Evolutionary conservation across 2,113 vertebrate species (phyloP).

Genomic region (Campylomormyrus tamandua): DNA sequence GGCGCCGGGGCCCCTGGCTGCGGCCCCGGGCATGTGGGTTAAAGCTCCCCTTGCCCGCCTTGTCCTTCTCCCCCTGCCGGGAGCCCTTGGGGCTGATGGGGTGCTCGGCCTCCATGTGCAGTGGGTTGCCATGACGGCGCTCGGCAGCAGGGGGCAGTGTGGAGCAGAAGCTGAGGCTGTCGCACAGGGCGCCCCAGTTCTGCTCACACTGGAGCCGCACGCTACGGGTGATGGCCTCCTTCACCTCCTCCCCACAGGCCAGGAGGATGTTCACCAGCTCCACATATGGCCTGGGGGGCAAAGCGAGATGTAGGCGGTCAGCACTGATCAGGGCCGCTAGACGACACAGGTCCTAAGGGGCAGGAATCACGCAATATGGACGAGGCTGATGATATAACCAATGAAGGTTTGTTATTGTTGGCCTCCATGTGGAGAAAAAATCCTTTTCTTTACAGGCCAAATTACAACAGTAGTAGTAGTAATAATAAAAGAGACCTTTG

Average conservation of each 20-base stretch:
- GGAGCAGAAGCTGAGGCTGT: conserved; percentile 86
- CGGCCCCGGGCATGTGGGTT: conserved; percentile 61
- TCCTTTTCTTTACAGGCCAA: background rate
- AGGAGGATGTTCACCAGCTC: conserved; percentile 91
- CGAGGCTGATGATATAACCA: background rate
- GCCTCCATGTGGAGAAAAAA: background rate
- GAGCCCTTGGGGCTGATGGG: conserved; percentile 34
- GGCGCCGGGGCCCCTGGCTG: conserved; percentile 62
- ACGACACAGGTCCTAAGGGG: background rate
- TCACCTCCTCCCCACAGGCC: conserved; percentile 88
- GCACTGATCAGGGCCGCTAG: background rate
- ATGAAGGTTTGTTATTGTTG: background rate
- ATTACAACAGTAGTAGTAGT: background rate
- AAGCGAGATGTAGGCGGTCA: background rate
- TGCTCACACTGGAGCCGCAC: conserved; percentile 89
- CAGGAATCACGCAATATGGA: background rate
- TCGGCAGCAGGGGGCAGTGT: conserved; percentile 55
- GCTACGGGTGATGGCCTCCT: conserved; percentile 79
- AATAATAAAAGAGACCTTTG: background rate
- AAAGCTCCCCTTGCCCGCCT: conserved; percentile 63
- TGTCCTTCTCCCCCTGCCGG: conserved; percentile 69
- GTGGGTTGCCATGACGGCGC: conserved; percentile 38
- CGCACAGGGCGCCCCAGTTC: conserved; percentile 89
- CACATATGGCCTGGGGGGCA: conserved; percentile 74
- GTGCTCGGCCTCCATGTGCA: conserved; percentile 60